These are phyloP conservation scores for Acanthiza pusilla DNA, from an alignment of 2,797 vertebrate species.

Conservation along the genomic window DNA sequence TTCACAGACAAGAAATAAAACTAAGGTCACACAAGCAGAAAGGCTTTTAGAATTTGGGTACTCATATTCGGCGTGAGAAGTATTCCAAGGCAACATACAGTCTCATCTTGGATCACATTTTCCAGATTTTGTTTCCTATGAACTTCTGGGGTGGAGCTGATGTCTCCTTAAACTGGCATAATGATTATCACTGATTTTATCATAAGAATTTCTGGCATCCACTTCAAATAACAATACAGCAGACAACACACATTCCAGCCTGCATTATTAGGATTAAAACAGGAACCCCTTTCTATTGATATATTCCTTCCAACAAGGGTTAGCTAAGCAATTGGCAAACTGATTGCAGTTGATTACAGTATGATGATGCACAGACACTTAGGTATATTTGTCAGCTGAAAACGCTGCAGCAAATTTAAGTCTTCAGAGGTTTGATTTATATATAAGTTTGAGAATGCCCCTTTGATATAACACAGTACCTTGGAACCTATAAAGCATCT, in stretches of 20 bases:
- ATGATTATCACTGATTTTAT: slow-evolving; percentile 27
- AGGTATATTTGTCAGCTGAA: neutral
- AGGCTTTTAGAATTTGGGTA: neutral
- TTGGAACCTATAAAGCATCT: neutral
- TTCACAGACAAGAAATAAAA: slow-evolving; percentile 25
- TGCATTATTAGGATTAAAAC: neutral
- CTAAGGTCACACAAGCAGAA: neutral
- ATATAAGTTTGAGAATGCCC: neutral
- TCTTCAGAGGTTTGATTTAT: neutral
- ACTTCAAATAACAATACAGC: slow-evolving; percentile 32
- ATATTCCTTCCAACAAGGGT: neutral
- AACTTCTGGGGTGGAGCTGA: neutral
- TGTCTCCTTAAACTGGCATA: neutral
- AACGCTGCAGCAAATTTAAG: neutral
- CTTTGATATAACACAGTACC: neutral
- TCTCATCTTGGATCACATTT: neutral
- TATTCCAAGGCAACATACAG: neutral
- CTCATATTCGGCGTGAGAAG: neutral
- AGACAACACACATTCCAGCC: slow-evolving; percentile 25
- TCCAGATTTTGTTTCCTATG: neutral
- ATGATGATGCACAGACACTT: neutral
- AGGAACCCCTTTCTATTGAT: neutral
- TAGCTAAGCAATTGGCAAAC: neutral
- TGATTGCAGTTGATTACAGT: neutral
- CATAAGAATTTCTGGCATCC: slow-evolving; percentile 36